Conservation (phyloP, 2,888 invertebrate species). For the Oligia latruncula region DNA sequence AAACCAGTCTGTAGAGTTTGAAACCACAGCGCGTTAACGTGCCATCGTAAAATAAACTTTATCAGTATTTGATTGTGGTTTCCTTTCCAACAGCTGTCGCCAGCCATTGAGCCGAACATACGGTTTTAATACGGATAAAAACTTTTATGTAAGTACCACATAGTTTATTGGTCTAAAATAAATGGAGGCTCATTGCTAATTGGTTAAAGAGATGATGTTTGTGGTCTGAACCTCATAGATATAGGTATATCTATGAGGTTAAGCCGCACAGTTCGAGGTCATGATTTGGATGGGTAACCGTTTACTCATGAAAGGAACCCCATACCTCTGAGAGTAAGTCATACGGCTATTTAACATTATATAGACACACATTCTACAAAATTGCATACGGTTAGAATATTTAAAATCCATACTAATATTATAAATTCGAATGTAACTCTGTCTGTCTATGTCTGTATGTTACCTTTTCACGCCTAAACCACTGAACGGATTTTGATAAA, state of each 20-base stretch:
- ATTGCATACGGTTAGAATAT: not conserved
- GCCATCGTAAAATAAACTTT: constrained; percentile 45
- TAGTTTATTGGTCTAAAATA: not conserved
- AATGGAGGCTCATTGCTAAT: not conserved
- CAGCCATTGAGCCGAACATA: not conserved
- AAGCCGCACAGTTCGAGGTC: not conserved
- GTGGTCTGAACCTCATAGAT: not conserved
- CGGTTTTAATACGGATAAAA: not conserved
- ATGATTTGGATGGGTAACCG: not conserved
- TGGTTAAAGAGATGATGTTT: not conserved
- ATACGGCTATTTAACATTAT: not conserved
- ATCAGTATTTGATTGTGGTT: constrained; percentile 36
- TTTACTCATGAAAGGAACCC: not conserved
- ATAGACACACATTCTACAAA: not conserved
- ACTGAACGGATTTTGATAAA: no score
- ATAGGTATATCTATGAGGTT: not conserved
- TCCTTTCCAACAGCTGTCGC: constrained; percentile 30
- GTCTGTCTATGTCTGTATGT: no score
- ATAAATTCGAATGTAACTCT: no score
- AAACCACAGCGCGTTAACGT: constrained; percentile 6
- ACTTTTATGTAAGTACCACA: not conserved
- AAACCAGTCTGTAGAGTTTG: constrained; percentile 23
- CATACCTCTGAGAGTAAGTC: not conserved
- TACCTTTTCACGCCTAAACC: no score
- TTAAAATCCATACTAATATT: no score